Evolutionary conservation across 2,888 invertebrate species (phyloP).

Genomic region (Metacarcinus magister): DNA sequence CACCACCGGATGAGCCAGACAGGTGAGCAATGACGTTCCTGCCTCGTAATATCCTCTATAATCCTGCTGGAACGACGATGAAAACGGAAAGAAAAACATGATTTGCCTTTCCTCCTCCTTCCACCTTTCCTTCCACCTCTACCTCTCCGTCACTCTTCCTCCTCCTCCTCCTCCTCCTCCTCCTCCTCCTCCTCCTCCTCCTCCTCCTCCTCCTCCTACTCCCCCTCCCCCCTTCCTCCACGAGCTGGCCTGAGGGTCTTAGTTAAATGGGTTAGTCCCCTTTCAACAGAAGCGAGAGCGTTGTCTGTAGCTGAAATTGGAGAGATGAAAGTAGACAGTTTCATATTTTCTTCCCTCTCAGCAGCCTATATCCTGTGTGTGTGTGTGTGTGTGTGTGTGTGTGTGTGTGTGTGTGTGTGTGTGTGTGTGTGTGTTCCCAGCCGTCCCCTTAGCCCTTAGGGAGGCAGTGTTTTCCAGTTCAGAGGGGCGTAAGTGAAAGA

Average conservation of each 20-base stretch:
- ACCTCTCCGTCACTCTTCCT: background rate
- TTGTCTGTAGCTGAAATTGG: background rate
- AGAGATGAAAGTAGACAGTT: background rate
- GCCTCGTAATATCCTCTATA: background rate
- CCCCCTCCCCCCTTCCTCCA: too few relatives aligned
- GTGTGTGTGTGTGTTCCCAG: background rate
- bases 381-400: slow-evolving; percentile 33
- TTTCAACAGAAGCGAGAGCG: background rate
- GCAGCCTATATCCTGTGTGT: slow-evolving; percentile 23
- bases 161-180: background rate
- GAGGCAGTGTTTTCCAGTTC: background rate
- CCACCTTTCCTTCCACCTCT: background rate
- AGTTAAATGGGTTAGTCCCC: slow-evolving; percentile 33
- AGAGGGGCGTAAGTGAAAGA: background rate
- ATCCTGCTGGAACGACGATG: background rate
- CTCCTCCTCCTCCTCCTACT: background rate
- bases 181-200: background rate
- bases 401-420: slow-evolving; percentile 26
- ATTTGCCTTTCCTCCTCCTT: background rate
- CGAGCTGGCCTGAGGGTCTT: background rate
- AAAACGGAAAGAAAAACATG: background rate
- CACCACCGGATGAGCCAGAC: background rate
- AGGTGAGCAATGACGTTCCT: background rate
- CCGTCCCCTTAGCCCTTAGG: background rate
- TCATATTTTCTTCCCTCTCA: background rate